Percentiles rank a stretch among this genome's conserved stretches.
Conservation (phyloP, 35 echinoderm and acorn worm genomes). For the Chiridota heheva region DNA sequence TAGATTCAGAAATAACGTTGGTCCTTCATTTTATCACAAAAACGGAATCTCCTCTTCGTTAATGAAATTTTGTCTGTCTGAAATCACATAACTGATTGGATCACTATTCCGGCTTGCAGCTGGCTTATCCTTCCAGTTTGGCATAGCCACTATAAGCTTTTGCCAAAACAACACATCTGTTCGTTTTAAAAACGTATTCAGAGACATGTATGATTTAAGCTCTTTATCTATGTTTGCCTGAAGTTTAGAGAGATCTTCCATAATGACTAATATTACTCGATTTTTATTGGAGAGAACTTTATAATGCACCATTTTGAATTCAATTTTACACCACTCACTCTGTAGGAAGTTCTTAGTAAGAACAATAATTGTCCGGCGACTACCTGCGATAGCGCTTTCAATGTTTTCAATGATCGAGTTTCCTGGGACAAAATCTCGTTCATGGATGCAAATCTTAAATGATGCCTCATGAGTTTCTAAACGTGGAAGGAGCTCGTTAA, state of each 20-base stretch:
- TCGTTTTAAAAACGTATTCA: constrained; percentile 52
- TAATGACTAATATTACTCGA: constrained; percentile 49
- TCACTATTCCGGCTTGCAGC: no score
- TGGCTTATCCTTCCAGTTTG: no score
- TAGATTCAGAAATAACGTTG: no score
- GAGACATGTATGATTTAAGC: constrained; percentile 47
- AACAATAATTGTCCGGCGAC: constrained; percentile 46
- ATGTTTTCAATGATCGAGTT: constrained; percentile 63
- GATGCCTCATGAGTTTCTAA: constrained; percentile 29
- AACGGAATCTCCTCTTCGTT: no score
- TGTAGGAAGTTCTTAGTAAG: constrained; percentile 58
- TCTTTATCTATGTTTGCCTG: constrained; percentile 39
- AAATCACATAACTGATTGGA: no score
- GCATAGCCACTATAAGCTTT: no score
- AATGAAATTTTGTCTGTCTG: no score
- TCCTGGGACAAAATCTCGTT: constrained; percentile 59
- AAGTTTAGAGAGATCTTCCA: constrained; percentile 43
- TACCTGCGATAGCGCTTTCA: constrained; percentile 39
- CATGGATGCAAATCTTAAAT: constrained; percentile 51
- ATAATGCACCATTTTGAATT: constrained; percentile 63
- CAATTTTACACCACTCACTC: constrained; percentile 78
- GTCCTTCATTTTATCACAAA: no score
- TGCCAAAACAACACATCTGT: constrained; percentile 58
- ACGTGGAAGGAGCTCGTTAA: constrained; percentile 29
- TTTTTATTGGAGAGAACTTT: constrained; percentile 32